Evolutionary conservation across 2,888 invertebrate species (phyloP), one percentile per base, ranked within the genome.

Genomic region (Tetheella fluctuosa): DNA sequence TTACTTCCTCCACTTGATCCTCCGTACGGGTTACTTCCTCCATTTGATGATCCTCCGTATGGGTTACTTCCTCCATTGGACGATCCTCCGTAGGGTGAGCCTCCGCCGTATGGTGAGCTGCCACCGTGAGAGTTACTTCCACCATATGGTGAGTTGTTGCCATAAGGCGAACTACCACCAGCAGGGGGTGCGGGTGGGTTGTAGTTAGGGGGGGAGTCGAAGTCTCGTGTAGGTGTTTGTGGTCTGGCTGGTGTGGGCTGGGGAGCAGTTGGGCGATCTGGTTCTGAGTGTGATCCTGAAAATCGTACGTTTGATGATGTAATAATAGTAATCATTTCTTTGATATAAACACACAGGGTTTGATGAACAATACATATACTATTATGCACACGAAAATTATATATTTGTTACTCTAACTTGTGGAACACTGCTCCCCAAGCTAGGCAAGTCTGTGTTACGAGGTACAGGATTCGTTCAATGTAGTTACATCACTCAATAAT

Each of bases 231-330:
- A 5, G 90, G 87, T 15, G 83, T 65, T 61, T 81, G 86, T 12
- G 88, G 90, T 57, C 79, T 84, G 0, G 86, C 84, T 23, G 83
- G 75, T 20, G 77, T 64, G 1, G 83, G 81, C 52, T 76, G 85
- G 0, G 87, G 75, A 20, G 55, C 55, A 0, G 37, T 20, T 3
- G 90, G 89, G 58, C 80, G 77, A 1, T 81, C 74, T 30, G 93
- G 91, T 60, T 86, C 88, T 2, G 90, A 71, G 64, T 93, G 85
- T 8, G 90, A 86, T 23, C 93, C 93, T 93, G 34, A 89, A 85
- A 10, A 10, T 20, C 4, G 5, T 39, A 39, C 4, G 6, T 39
- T n/a, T 39, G n/a, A n/a, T 39, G 39, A 6, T 39, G 34, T 10
- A 30, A 15, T 37, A 2, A 13, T 13, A 13, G 12, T 13, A 30